Evolutionary conservation across 2,888 invertebrate species (phyloP), one percentile per base, ranked within the genome.

Genomic region (Pristionchus exspectatus): DNA sequence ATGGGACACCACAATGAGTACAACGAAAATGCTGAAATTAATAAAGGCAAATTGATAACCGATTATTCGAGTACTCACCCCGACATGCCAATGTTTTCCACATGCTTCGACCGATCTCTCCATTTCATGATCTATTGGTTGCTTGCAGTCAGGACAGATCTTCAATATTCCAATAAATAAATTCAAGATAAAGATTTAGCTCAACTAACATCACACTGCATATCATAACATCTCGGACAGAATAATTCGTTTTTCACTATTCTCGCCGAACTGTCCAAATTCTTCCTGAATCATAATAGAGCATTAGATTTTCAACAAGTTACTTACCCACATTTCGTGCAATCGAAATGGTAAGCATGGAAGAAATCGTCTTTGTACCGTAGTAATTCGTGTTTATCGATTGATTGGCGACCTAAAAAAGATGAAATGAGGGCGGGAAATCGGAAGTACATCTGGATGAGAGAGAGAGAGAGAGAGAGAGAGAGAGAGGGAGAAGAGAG

Each of bases 1-100:
- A 98, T 95, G 98, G 97, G 95, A 97, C 97, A 69, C 98, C 98
- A 95, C 98, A 98, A 95, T 98, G 97, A 91, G 98, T 97, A 96
- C 98, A 98, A 96, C 98, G 98, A 96, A 98, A 98, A 96, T 98
- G 98, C 96, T 98, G 84, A 83, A 30, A 24, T 50, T 38, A 44
- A 44, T 83, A 0, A 54, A 21, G 38, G 77, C 0, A 24, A 18
- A 38, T 44, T 9, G 10, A 18, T 59, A 59, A 85, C 2, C 7
- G 27, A 38, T 21, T 14, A 38, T 16, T 21, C 10, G 50, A 16
- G 30, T 33, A 27, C 87, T 59, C 24, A 92, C 92, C 56, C 91
- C 90, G 38, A 92, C 56, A 90, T 92, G 92, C 89, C 90, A 92
- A 66, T 92, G 92, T 30, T 88, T 91, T 30, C 90, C 90, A 72